Evolutionary conservation across 2,113 vertebrate genomes (phyloP), one percentile per base, ranked within the genome.

Genomic region (Ardeotis arabs): DNA sequence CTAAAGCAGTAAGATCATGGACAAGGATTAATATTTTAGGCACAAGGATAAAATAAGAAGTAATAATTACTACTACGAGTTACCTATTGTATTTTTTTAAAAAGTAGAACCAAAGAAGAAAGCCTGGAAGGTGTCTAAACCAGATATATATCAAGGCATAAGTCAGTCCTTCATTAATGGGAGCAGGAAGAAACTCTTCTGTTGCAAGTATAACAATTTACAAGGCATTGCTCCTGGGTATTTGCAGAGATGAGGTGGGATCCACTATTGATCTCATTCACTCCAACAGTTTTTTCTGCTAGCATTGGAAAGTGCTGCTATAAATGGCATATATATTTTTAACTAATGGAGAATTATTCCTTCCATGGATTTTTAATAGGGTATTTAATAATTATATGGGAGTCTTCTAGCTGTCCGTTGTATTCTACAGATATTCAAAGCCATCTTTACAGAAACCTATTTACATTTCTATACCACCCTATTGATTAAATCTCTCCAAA

Each of bases 401-500:
- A 90, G 31, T 14, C 63, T 53, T 91, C 35, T 85, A 44, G 41
- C 41, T 87, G 69, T 84, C 67, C 55, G 14, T 94, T 96, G 66
- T 33, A 58, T 58, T 82, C 58, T 73, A 90, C 62, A 90, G 81
- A 91, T 95, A 94, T 94, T 85, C 55, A 85, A 89, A 93, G 67
- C 45, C 22, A 58, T 62, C 68, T 85, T 68, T 67, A 76, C 64
- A 83, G 83, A 83, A 92, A 66, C 19, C 50, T 74, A 58, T 80
- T 92, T 86, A 90, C 1, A 3, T 90, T 93, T 86, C 79, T 84
- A 13, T 60, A 77, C 74, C 41, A 82, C 37, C 8, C 53, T 91
- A 89, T 87, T 87, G 91, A 94, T 96, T 94, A 78, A 90, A 91
- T 72, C 60, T 56, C 73, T 90, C 44, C 39, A 73, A 83, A 87